Conservation (phyloP, 1,140 invertebrate genomes). For the Scaptomyza pallida region DNA sequence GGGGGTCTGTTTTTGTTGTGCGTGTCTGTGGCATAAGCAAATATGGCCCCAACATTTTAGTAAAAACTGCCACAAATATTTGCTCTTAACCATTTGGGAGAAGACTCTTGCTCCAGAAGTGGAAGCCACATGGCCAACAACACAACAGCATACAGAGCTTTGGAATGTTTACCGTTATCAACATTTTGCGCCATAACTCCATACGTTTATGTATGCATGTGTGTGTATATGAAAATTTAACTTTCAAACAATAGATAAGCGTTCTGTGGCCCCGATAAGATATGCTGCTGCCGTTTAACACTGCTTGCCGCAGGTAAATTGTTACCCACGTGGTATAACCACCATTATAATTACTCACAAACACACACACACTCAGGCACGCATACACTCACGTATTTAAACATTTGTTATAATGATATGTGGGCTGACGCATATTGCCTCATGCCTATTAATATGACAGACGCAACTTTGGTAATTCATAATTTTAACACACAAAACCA, state of each 20-base stretch:
- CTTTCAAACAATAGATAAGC: conserved; percentile 64
- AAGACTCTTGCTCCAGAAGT: neutral
- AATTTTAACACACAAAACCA: conserved; percentile 43
- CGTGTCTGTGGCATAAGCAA: conserved; percentile 52
- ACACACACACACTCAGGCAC: neutral
- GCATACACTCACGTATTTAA: neutral
- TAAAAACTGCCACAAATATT: conserved; percentile 76
- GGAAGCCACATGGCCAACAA: conserved; percentile 14
- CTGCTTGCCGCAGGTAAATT: neutral
- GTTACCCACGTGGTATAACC: conserved; percentile 23
- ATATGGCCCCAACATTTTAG: conserved; percentile 51
- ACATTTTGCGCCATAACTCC: conserved; percentile 69
- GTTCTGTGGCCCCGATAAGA: conserved; percentile 54
- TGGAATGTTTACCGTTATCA: conserved; percentile 61
- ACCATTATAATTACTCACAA: neutral
- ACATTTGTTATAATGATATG: neutral
- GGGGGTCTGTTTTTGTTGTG: neutral
- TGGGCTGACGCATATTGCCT: conserved; percentile 7
- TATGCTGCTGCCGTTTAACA: conserved; percentile 53
- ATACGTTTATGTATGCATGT: conserved; percentile 12
- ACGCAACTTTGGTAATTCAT: conserved; percentile 58
- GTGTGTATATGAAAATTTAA: conserved; percentile 59
- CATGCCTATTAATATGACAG: conserved; percentile 47
- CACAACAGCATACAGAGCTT: neutral
- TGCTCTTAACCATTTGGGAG: conserved; percentile 36